These are phyloP conservation scores for Tragelaphus imberbis DNA, from an alignment of 2,113 vertebrate genomes.

Conservation along the genomic window DNA sequence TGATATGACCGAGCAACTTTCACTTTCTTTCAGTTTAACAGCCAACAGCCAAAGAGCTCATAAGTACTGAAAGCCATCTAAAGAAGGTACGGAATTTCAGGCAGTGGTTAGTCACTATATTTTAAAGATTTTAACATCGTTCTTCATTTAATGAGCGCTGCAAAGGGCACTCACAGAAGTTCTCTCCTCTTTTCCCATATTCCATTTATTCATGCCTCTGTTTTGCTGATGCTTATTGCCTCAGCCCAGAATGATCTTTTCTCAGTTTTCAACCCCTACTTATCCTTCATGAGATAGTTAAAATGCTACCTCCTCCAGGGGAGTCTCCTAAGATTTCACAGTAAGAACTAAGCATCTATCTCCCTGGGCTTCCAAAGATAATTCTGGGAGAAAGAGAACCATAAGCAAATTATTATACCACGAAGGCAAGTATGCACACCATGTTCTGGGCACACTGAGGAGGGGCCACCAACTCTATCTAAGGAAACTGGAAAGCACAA, in stretches of 20 bases:
- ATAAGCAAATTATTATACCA: not conserved
- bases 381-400: not conserved
- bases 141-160: not conserved
- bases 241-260: not conserved
- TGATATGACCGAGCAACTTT: not conserved
- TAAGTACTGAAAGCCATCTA: not conserved
- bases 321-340: not conserved
- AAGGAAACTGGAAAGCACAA: not conserved
- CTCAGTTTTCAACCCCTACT: not conserved
- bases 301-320: not conserved
- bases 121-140: slow-evolving; percentile 11
- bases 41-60: not conserved
- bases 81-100: not conserved
- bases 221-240: not conserved
- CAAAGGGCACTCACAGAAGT: not conserved
- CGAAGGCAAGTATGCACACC: not conserved
- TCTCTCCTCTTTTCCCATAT: not conserved
- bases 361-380: not conserved
- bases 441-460: too few relatives aligned
- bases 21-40: not conserved
- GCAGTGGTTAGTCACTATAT: not conserved
- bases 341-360: not conserved
- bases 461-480: not conserved
- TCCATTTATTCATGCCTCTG: not conserved
- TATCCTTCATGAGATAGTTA: not conserved